Conservation (phyloP, 2,888 invertebrate genomes). For the Elmis aenea region DNA sequence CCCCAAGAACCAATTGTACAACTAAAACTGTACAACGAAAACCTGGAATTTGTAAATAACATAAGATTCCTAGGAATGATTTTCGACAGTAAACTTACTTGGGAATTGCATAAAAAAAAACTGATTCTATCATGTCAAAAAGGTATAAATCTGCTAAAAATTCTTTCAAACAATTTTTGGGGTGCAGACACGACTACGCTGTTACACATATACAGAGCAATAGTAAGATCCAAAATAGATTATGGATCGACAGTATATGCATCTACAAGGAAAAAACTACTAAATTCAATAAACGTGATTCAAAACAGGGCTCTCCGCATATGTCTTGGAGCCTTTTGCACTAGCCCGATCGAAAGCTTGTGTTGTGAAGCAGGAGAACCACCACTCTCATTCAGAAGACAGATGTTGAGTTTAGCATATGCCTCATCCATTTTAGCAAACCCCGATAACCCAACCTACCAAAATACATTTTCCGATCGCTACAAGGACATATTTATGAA, state of each 20-base stretch:
- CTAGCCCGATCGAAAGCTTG: constrained; percentile 1
- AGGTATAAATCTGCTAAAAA: constrained; percentile 1
- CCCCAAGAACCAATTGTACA: neutral
- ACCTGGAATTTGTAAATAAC: neutral
- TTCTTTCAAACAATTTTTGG: neutral
- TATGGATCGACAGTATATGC: neutral
- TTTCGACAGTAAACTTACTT: constrained; percentile 18
- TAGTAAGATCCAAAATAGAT: constrained; percentile 2
- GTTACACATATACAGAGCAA: neutral
- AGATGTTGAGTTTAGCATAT: constrained; percentile 1
- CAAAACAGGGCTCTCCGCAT: neutral
- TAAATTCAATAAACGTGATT: neutral
- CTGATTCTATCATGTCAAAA: constrained; percentile 2
- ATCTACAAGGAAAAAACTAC: neutral
- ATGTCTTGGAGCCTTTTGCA: neutral
- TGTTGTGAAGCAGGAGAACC: neutral
- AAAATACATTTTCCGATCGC: too few species aligned
- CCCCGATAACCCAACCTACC: constrained; percentile 1
- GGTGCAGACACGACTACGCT: neutral
- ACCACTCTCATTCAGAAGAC: constrained; percentile 1
- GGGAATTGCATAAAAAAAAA: constrained; percentile 13
- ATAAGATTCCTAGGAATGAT: constrained; percentile 12
- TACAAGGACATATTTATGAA: too few species aligned
- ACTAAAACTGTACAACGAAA: constrained; percentile 5
- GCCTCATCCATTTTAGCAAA: constrained; percentile 2